These are phyloP conservation scores for Chionoecetes opilio DNA, from an alignment of 1,140 invertebrate species.

Conservation along the genomic window DNA sequence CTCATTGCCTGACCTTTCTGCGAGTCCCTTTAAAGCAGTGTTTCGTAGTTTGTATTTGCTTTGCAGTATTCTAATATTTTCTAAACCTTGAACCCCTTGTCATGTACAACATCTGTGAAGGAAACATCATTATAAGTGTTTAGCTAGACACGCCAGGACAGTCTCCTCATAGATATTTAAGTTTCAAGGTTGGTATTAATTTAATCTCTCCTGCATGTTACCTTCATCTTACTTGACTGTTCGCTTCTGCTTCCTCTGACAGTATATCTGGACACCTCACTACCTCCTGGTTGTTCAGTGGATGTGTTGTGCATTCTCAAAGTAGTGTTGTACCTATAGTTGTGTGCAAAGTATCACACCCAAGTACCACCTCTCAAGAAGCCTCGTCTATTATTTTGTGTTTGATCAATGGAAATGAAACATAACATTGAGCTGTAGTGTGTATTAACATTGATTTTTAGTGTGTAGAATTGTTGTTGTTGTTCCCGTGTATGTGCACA, in stretches of 20 bases:
- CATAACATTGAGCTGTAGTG: not conserved
- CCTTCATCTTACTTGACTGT: not conserved
- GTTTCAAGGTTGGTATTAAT: not conserved
- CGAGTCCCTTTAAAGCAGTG: not conserved
- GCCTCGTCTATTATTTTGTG: not conserved
- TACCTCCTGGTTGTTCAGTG: constrained; percentile 50
- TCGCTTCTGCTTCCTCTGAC: constrained; percentile 36
- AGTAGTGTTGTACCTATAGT: not conserved
- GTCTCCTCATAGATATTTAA: not conserved
- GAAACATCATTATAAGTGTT: not conserved
- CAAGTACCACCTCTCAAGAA: not conserved
- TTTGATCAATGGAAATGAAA: not conserved
- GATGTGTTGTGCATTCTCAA: constrained; percentile 42
- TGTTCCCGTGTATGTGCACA: not conserved
- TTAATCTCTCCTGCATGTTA: not conserved
- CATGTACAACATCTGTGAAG: not conserved
- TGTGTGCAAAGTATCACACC: not conserved
- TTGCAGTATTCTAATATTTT: not conserved
- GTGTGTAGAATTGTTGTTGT: not conserved
- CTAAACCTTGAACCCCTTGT: not conserved
- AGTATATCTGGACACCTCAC: constrained; percentile 15
- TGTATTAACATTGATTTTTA: not conserved
- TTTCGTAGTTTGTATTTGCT: not conserved
- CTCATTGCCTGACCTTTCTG: no score
- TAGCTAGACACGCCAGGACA: not conserved